Evolutionary conservation across 2,113 vertebrate species (phyloP), one percentile per base, ranked within the genome.

Genomic region (Petaurus breviceps): DNA sequence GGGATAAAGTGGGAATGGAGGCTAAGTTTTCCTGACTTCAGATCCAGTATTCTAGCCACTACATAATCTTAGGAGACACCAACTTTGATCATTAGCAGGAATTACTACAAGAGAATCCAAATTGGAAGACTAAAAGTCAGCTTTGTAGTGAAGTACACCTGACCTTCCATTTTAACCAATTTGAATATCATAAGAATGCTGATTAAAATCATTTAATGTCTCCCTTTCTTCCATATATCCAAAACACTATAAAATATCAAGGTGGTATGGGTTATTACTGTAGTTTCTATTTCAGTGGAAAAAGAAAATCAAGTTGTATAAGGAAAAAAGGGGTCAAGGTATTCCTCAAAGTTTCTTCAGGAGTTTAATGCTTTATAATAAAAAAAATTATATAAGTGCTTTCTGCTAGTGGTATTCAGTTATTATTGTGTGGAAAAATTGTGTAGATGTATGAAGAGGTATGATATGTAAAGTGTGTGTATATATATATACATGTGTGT

Each of bases 391-490:
- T 2, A 47, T 46, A 90, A 50, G 25, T 11, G 2, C 3, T 1
- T 51, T 19, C 22, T 2, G 2, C 16, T 3, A 43, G 24, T 11
- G 8, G 19, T 10, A 43, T 77, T 92, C 0, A 16, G 91, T 11
- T 3, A 0, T 0, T 10, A 0, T 14, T 0, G 7, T 0, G 31
- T 57, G 5, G 49, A 25, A 51, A 84, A 26, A 19, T n/a, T 54
- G 0, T 0, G 0, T 52, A 47, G 19, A 8, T 12, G 19, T 25
- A 43, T 1, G 0, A 26, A 51, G 25, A 37, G 16, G 43, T 0
- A 53, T 84, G 51, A 10, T 91, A 68, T 37, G 55, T 7, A 95
- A 94, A 90, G 77, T 19, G 97, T 24, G 54, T n/a, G 25, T 52
- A 52, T 52, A 52, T 52, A 89, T 84, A 50, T 0, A 95, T 57